Percentiles rank a stretch among this genome's conserved stretches.
Evolutionary conservation across 1,140 invertebrate genomes (phyloP).

Genomic region (Pogonus chalceus): DNA sequence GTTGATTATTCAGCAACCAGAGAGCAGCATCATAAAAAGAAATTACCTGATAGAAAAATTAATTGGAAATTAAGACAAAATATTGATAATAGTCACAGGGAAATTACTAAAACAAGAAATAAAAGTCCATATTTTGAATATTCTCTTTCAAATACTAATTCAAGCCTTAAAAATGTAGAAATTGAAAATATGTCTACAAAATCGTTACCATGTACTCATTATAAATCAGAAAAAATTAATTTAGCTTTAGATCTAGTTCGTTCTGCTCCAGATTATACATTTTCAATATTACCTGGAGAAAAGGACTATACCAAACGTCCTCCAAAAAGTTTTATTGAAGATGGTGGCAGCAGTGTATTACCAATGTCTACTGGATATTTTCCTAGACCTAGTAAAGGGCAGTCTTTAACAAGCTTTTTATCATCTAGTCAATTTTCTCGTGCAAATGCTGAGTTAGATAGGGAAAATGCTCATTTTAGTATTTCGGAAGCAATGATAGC

Average conservation of each 20-base stretch:
- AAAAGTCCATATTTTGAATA: no score
- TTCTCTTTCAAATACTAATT: no score
- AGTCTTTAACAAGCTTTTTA: conserved; percentile 64
- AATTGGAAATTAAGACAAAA: no score
- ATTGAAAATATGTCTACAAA: conserved; percentile 13
- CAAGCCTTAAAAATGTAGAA: not conserved
- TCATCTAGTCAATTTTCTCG: conserved; percentile 59
- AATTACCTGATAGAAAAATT: no score
- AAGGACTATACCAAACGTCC: conserved; percentile 41
- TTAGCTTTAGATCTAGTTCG: conserved; percentile 2
- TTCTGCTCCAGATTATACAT: conserved; percentile 26
- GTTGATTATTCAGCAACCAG: no score
- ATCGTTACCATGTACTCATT: conserved; percentile 13
- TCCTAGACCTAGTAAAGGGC: conserved; percentile 55
- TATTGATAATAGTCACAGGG: no score
- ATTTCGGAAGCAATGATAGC: conserved; percentile 77
- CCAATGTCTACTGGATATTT: conserved; percentile 50
- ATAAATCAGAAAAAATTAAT: conserved; percentile 6
- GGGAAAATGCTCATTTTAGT: conserved; percentile 80
- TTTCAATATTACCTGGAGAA: conserved; percentile 37
- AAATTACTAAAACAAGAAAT: no score
- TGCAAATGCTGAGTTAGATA: conserved; percentile 66
- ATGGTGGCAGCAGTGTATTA: conserved; percentile 44
- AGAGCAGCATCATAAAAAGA: no score
- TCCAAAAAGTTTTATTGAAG: conserved; percentile 54